phyloP scores from a whole-genome alignment of 2,888 invertebrate genomes.

The Nomada ruficornis region DNA sequence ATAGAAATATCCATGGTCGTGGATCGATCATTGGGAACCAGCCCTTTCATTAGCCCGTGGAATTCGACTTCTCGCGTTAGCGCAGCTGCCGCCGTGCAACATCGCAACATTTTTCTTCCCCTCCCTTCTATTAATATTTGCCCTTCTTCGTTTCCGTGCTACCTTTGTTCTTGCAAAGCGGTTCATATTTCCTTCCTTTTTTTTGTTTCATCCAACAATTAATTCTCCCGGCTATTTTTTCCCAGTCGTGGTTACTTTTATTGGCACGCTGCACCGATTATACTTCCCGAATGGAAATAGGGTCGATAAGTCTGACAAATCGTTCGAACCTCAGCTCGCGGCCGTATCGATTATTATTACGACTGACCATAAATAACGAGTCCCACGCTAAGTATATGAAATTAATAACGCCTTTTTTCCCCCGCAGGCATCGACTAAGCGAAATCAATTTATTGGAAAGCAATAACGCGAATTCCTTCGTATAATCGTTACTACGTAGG shows the following conservation, averaged over 20 bases:
- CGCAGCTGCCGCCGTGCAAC: conserved; percentile 51
- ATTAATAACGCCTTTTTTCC: conserved; percentile 6
- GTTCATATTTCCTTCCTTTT: background rate
- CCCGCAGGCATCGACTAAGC: too few species aligned
- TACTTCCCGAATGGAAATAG: conserved; percentile 20
- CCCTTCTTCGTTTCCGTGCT: background rate
- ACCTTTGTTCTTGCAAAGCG: too few species aligned
- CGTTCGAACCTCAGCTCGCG: conserved; percentile 4
- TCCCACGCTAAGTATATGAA: conserved; percentile 5
- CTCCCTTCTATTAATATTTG: background rate
- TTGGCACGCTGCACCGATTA: conserved; percentile 18
- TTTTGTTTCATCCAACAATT: background rate
- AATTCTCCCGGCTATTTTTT: background rate
- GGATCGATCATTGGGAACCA: conserved; percentile 58
- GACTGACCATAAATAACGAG: conserved; percentile 17
- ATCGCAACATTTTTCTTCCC: conserved; percentile 30
- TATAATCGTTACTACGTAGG: background rate
- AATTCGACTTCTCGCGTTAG: conserved; percentile 68
- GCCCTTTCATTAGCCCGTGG: conserved; percentile 59
- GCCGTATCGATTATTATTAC: conserved; percentile 28
- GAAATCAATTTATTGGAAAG: conserved; percentile 21
- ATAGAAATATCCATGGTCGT: conserved; percentile 53
- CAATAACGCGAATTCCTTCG: conserved; percentile 7
- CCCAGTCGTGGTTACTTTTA: conserved; percentile 17
- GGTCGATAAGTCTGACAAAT: conserved; percentile 41